Percentiles rank a stretch among this genome's conserved stretches.
phyloP scores from a whole-genome alignment of 2,888 invertebrate species.

The Conistra vaccinii region DNA sequence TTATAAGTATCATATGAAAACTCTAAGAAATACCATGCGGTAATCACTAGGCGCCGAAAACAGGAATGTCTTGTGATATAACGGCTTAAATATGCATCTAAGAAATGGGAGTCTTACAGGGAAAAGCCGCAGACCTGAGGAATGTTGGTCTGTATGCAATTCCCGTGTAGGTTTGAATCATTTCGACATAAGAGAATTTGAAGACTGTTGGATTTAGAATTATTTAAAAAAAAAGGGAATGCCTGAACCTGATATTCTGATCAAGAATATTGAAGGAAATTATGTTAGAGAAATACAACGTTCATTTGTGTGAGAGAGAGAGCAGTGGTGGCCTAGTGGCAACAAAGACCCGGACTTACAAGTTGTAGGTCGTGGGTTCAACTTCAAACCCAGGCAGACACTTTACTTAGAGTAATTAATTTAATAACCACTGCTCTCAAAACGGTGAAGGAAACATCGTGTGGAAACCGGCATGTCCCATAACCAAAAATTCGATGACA shows the following conservation, averaged over 20 bases:
- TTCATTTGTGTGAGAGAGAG: not conserved
- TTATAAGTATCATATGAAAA: conserved; percentile 57
- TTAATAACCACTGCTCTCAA: too few species aligned
- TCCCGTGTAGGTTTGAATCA: conserved; percentile 29
- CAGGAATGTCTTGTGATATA: conserved; percentile 63
- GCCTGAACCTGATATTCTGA: not conserved
- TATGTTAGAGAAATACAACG: not conserved
- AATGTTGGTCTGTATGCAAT: conserved; percentile 55
- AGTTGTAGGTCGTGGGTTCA: too few species aligned
- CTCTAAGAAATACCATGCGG: conserved; percentile 61
- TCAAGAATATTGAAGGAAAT: not conserved
- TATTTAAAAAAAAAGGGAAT: not conserved
- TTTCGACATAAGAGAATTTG: not conserved
- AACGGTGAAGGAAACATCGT: too few species aligned
- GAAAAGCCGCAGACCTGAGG: conserved; percentile 49
- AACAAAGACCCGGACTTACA: too few species aligned
- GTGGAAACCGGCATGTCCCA: too few species aligned
- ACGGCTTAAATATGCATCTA: conserved; percentile 55
- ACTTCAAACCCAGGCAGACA: too few species aligned
- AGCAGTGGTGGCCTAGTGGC: too few species aligned
- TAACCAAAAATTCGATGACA: too few species aligned
- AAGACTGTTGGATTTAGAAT: not conserved
- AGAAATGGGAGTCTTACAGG: conserved; percentile 52
- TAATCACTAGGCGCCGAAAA: conserved; percentile 66
- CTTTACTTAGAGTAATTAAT: too few species aligned